These are phyloP conservation scores for Umimayanthus chanpuru DNA, from an alignment of 92 coral and sea anemone species.

Conservation along the genomic window DNA sequence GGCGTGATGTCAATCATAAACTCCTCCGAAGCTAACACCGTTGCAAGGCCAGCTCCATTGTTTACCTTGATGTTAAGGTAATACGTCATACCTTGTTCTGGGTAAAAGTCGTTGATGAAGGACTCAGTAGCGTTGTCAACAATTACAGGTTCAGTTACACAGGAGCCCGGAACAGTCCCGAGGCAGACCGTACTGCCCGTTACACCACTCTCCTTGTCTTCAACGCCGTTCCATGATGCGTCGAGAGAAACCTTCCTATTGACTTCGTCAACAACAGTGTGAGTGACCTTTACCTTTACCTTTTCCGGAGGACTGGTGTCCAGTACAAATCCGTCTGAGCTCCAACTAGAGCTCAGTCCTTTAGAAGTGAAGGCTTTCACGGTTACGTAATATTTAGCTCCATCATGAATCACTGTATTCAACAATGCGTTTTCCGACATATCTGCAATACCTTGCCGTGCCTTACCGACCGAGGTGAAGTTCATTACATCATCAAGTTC, in stretches of 20 bases:
- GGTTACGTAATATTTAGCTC: conserved; percentile 78
- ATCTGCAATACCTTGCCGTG: conserved; percentile 56
- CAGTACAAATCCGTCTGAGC: conserved; percentile 84
- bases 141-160: conserved; percentile 43
- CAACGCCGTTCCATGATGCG: conserved; percentile 71
- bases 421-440: conserved; percentile 72
- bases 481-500: conserved; percentile 72
- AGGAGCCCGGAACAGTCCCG: conserved; percentile 73
- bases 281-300: conserved; percentile 61
- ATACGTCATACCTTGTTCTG: conserved; percentile 61
- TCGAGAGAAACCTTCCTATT: conserved; percentile 59
- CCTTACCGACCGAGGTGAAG: conserved; percentile 75
- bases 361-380: conserved; percentile 74
- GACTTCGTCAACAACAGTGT: conserved; percentile 62
- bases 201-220: conserved; percentile 81
- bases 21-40: conserved; percentile 73
- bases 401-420: conserved; percentile 63
- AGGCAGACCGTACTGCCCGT: conserved; percentile 68
- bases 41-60: conserved; percentile 78
- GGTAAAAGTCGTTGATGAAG: conserved; percentile 61
- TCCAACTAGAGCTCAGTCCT: conserved; percentile 66
- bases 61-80: conserved; percentile 70
- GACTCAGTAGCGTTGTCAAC: conserved; percentile 54
- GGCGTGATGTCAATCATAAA: conserved; percentile 76
- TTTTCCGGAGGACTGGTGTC: conserved; percentile 79